Conservation (phyloP, 2,888 invertebrate species). For the Drosophila niveifrons region DNA sequence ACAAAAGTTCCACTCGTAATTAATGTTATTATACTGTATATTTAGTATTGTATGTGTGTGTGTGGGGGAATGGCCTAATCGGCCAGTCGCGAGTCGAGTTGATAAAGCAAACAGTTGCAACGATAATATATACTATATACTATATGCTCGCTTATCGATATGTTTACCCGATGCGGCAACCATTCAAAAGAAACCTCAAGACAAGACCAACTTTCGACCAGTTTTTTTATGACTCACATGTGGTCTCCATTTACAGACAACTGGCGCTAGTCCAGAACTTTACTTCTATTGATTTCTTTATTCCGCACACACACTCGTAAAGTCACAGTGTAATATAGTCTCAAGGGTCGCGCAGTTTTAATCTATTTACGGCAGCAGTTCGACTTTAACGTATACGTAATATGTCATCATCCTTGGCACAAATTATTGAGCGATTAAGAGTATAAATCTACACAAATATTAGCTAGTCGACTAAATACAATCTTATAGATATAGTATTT, state of each 20-base stretch:
- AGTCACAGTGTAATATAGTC: slow-evolving; percentile 3
- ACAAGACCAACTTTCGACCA: slow-evolving; percentile 16
- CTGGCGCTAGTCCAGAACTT: slow-evolving; percentile 23
- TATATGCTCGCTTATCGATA: slow-evolving; percentile 44
- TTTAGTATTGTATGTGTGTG: slow-evolving; percentile 28
- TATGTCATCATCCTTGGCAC: slow-evolving; percentile 29
- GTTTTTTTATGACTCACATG: slow-evolving; percentile 53
- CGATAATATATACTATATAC: slow-evolving; percentile 45
- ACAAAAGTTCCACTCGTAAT: slow-evolving; percentile 34
- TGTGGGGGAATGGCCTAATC: slow-evolving; percentile 53
- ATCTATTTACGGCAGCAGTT: slow-evolving; percentile 17
- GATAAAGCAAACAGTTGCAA: slow-evolving; percentile 61
- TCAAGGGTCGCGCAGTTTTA: slow-evolving; percentile 19
- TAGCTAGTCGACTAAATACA: not conserved
- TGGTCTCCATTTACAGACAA: slow-evolving; percentile 29
- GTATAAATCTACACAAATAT: slow-evolving; percentile 10
- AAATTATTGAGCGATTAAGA: slow-evolving; percentile 1
- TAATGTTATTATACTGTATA: slow-evolving; percentile 38
- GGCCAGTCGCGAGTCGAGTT: slow-evolving; percentile 21
- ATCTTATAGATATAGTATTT: not conserved
- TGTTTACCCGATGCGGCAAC: slow-evolving; percentile 54
- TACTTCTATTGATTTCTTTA: slow-evolving; percentile 49
- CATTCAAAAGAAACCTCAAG: slow-evolving; percentile 31
- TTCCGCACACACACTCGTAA: slow-evolving; percentile 2
- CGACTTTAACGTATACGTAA: not conserved